A percentile compares a stretch with the other conserved stretches of the same genome.
phyloP scores from a whole-genome alignment of 2,113 vertebrate species.

The Nesoenas mayeri region DNA sequence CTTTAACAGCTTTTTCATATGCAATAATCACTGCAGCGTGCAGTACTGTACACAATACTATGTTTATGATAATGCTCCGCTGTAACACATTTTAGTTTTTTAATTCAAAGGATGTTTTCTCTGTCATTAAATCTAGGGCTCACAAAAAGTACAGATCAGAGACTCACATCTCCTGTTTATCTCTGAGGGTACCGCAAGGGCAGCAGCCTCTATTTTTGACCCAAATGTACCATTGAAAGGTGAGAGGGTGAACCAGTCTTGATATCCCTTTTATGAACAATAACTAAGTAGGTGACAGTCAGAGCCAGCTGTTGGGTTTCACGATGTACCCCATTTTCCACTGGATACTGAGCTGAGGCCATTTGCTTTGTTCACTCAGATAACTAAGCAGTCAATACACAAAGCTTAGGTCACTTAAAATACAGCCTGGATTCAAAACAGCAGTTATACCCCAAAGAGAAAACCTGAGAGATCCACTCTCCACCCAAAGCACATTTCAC shows the following conservation, averaged over 20 bases:
- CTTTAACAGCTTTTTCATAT: conserved; percentile 37
- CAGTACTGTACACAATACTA: neutral
- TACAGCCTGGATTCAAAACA: neutral
- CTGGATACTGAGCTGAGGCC: neutral
- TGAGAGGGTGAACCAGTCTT: neutral
- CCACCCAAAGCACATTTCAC: neutral
- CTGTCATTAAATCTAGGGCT: conserved; percentile 35
- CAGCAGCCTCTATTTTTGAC: neutral
- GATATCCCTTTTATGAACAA: neutral
- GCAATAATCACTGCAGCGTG: neutral
- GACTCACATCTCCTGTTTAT: neutral
- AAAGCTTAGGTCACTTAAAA: neutral
- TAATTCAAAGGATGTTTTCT: conserved; percentile 39
- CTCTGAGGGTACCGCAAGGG: neutral
- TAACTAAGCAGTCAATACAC: neutral
- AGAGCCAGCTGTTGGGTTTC: neutral
- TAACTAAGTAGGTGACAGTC: neutral
- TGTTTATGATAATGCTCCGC: conserved; percentile 21
- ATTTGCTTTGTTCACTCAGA: neutral
- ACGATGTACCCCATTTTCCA: neutral
- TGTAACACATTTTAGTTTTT: conserved; percentile 16
- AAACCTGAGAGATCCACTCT: neutral
- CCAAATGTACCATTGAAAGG: neutral
- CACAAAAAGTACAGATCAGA: neutral
- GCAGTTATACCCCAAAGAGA: neutral